phyloP scores from a whole-genome alignment of 2,888 invertebrate species.

The Cecidostiba fungosa region DNA sequence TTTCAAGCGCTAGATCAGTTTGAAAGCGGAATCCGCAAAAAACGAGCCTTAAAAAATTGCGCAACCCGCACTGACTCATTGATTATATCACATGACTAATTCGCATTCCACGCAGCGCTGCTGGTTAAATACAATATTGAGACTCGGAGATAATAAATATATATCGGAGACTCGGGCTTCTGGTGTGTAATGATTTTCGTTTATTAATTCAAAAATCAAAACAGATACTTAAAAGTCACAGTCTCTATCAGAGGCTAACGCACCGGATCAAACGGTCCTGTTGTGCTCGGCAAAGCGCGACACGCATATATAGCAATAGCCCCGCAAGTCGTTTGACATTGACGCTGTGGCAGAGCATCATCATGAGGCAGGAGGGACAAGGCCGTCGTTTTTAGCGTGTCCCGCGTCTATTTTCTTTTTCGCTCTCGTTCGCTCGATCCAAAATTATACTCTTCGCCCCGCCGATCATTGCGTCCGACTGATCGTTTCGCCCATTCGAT shows the following conservation, averaged over 20 bases:
- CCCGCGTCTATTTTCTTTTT: constrained; percentile 35
- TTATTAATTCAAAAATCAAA: background rate
- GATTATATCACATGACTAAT: constrained; percentile 57
- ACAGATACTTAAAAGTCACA: no score
- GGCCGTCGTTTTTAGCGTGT: constrained; percentile 40
- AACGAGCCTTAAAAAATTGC: constrained; percentile 48
- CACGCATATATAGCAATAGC: background rate
- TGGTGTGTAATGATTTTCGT: background rate
- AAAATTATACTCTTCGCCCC: constrained; percentile 48
- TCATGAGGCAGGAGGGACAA: constrained; percentile 36
- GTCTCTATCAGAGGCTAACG: background rate
- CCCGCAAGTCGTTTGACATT: constrained; percentile 43
- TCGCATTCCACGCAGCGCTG: constrained; percentile 30
- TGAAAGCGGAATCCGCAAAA: constrained; percentile 11
- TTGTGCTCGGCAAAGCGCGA: background rate
- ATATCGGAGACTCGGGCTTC: background rate
- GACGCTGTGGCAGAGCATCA: background rate
- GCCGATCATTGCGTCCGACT: constrained; percentile 7
- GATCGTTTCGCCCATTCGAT: constrained; percentile 21
- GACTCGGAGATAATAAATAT: constrained; percentile 19
- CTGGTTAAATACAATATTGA: constrained; percentile 18
- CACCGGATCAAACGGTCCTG: background rate
- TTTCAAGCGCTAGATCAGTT: no score
- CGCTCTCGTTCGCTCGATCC: constrained; percentile 35
- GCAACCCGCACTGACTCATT: constrained; percentile 44